A percentile compares a stretch with the other conserved stretches of the same genome.
These are phyloP conservation scores for Atlantisia rogersi DNA, from an alignment of 2,113 vertebrate genomes.

Conservation along the genomic window DNA sequence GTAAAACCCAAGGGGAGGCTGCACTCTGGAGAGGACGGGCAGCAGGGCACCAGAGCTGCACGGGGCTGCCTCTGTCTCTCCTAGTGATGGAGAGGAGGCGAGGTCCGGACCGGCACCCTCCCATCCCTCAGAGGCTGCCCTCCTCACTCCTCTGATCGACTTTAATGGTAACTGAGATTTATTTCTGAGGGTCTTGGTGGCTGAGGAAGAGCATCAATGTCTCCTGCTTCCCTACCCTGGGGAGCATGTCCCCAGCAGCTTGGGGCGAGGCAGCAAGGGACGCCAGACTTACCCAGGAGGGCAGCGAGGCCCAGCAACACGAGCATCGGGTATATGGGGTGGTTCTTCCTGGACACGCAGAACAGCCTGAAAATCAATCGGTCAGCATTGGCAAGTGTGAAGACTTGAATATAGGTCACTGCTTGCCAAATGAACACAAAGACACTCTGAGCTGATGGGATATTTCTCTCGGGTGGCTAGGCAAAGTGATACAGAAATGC, in stretches of 20 bases:
- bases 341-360: not conserved
- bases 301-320: conserved; percentile 12
- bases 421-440: not conserved
- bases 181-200: too few species aligned
- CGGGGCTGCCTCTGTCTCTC: not conserved
- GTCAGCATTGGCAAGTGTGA: not conserved
- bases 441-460: too few species aligned
- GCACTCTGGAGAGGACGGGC: not conserved
- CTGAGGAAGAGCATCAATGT: not conserved
- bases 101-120: not conserved
- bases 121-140: not conserved
- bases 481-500: not conserved
- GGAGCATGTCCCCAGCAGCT: accelerated
- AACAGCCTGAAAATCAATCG: not conserved
- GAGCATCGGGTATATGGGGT: not conserved
- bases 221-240: not conserved
- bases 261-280: not conserved
- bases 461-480: not conserved
- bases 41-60: accelerated
- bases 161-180: not conserved
- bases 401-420: not conserved
- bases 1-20: not conserved
- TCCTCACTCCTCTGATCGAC: not conserved
- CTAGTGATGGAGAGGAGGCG: not conserved
- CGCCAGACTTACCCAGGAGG: conserved; percentile 50